Percentiles rank a stretch among this genome's conserved stretches.
These are phyloP conservation scores for Drusus annulatus DNA, from an alignment of 1,140 invertebrate species.

Conservation along the genomic window DNA sequence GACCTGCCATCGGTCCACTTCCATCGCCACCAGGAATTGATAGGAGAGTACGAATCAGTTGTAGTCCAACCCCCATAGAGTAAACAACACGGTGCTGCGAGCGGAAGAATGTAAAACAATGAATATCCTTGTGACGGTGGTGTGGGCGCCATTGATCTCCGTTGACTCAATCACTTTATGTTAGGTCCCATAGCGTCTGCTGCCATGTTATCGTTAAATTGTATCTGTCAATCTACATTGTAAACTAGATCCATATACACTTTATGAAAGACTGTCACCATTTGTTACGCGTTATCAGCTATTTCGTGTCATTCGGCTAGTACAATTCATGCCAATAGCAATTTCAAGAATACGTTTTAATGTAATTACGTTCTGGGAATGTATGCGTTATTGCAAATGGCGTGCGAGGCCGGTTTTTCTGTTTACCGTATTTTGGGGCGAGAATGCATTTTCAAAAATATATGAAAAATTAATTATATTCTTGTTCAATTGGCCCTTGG, in stretches of 20 bases:
- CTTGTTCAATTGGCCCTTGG: constrained; percentile 57
- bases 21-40: too few relatives aligned
- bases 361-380: constrained; percentile 39
- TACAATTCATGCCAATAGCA: constrained; percentile 35
- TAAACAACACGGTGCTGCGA: not conserved
- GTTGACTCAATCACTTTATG: constrained; percentile 37
- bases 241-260: constrained; percentile 57
- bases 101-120: not conserved
- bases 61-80: not conserved
- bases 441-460: constrained; percentile 43
- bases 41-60: not conserved
- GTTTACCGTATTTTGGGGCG: constrained; percentile 23
- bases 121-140: not conserved
- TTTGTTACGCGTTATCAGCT: constrained; percentile 55
- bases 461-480: constrained; percentile 48
- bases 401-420: constrained; percentile 22
- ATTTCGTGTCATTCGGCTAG: constrained; percentile 27
- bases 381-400: constrained; percentile 34
- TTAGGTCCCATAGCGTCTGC: constrained; percentile 45
- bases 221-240: constrained; percentile 54
- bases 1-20: not conserved
- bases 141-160: not conserved
- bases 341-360: constrained; percentile 30
- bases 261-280: constrained; percentile 58
- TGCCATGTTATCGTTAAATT: constrained; percentile 52